Evolutionary conservation across 1,140 invertebrate genomes (phyloP).

Genomic region (Drosophila melanogaster): Release_6_plus_ISO1_MT NC_004354.4:885501-886000

Average conservation of each 20-base stretch:
- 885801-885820: slow-evolving; percentile 73
- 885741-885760: slow-evolving; percentile 8
- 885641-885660: slow-evolving; percentile 13
- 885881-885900: not conserved
- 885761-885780: slow-evolving; percentile 15
- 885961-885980: too few species aligned
- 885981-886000: too few species aligned
- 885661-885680: slow-evolving; percentile 43
- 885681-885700: slow-evolving; percentile 1
- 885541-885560: slow-evolving; percentile 26
- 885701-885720: slow-evolving; percentile 22
- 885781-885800: slow-evolving; percentile 71
- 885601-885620: too few species aligned
- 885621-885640: not conserved
- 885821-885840: slow-evolving; percentile 35
- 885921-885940: slow-evolving; percentile 5
- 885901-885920: not conserved
- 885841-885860: slow-evolving; percentile 67
- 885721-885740: slow-evolving; percentile 45
- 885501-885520: slow-evolving; percentile 7
- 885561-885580: not conserved
- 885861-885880: slow-evolving; percentile 17
- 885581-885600: not conserved
- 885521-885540: too few species aligned
- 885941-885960: not conserved